Conservation (phyloP, 2,797 vertebrate genomes). For the Acanthopagrus latus region DNA sequence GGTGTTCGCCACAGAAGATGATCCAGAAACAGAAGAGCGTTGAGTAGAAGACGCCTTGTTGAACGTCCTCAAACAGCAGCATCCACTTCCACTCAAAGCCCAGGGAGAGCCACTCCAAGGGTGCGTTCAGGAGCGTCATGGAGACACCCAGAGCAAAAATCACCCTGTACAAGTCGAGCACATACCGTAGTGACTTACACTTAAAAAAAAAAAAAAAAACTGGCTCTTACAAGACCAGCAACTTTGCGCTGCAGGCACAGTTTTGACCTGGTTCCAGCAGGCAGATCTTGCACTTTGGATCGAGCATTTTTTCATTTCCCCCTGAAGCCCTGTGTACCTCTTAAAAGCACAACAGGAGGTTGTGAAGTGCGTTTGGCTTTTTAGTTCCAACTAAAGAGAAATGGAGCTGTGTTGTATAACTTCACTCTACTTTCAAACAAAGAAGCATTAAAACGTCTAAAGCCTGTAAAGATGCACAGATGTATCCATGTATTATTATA, state of each 20-base stretch:
- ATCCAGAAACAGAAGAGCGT: constrained; percentile 96
- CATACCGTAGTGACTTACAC: not conserved
- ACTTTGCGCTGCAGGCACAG: constrained; percentile 16
- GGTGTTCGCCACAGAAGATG: constrained; percentile 96
- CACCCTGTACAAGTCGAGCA: constrained; percentile 78
- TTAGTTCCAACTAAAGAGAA: not conserved
- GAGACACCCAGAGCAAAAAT: constrained; percentile 94
- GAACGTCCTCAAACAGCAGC: constrained; percentile 92
- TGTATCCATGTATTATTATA: not conserved
- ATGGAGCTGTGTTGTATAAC: constrained; percentile 3
- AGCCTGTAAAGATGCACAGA: not conserved
- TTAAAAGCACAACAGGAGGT: not conserved
- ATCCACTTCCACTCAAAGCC: constrained; percentile 96
- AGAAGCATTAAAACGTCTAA: not conserved
- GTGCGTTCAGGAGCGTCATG: constrained; percentile 94
- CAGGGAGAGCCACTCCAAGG: constrained; percentile 94
- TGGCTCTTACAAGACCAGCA: constrained; percentile 3
- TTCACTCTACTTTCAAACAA: not conserved
- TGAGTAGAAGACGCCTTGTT: constrained; percentile 93
- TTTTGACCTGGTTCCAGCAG: constrained; percentile 13
- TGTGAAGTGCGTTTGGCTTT: not conserved
- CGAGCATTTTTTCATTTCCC: constrained; percentile 16
- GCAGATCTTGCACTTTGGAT: constrained; percentile 33
- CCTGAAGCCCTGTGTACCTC: not conserved
- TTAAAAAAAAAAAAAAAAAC: no score